Evolutionary conservation across 92 coral and sea anemone genomes (phyloP).

Genomic region (Porites evermanni): DNA sequence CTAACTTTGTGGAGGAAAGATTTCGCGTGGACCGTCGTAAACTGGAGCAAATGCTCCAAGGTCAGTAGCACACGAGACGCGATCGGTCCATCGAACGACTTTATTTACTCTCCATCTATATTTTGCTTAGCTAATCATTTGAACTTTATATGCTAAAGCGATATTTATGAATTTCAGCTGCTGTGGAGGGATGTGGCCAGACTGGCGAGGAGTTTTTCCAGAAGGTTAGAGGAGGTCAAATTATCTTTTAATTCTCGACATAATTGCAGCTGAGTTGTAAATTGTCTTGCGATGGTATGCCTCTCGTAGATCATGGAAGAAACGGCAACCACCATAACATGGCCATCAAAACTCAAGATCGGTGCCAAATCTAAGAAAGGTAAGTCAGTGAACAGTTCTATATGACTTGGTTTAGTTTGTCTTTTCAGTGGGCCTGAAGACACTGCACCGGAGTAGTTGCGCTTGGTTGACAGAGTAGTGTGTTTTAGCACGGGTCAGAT

Average conservation of each 20-base stretch:
- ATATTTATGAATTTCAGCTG: constrained; percentile 67
- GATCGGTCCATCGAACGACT: constrained; percentile 13
- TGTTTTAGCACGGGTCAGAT: constrained; percentile 38
- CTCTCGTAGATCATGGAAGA: constrained; percentile 86
- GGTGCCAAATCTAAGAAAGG: constrained; percentile 99
- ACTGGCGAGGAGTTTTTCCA: constrained; percentile 94
- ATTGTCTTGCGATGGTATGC: constrained; percentile 39
- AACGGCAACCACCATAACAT: constrained; percentile 85
- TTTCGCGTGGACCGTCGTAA: constrained; percentile 99
- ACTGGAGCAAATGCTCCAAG: constrained; percentile 97
- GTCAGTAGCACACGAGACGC: constrained; percentile 46
- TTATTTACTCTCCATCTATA: constrained; percentile 16
- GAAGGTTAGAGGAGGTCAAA: constrained; percentile 73
- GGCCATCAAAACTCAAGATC: constrained; percentile 99
- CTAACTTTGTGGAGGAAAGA: constrained; percentile 87
- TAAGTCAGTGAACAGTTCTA: constrained; percentile 38
- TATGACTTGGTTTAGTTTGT: constrained; percentile 17
- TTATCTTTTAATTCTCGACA: constrained; percentile 43
- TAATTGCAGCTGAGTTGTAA: constrained; percentile 47
- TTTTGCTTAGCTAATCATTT: constrained; percentile 30
- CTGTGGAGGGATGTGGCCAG: constrained; percentile 81
- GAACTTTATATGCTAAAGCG: constrained; percentile 26
- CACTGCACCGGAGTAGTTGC: not conserved
- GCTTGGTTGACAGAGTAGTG: constrained; percentile 39
- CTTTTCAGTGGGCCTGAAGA: constrained; percentile 16